Evolutionary conservation across 2,797 vertebrate species (phyloP), one percentile per base, ranked within the genome.

Genomic region (Leptoclinus maculatus): DNA sequence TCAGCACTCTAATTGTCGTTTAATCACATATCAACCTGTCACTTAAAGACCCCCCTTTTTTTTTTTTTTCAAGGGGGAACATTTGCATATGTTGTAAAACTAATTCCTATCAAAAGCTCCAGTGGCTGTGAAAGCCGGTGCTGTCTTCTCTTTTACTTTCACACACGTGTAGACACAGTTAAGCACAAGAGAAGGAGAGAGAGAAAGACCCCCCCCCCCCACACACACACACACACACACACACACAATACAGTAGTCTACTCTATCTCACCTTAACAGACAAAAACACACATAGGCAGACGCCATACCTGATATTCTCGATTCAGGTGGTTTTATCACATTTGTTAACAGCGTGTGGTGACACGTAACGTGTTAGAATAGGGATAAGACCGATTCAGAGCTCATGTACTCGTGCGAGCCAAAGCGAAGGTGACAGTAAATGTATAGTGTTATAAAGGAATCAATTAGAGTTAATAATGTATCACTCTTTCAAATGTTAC

Each of bases 1-100:
- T 93, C 94, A 94, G 89, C 86, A 76, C 95, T 95, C 92, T 96
- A 96, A 96, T 95, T 95, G 95, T 95, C 93, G 87, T 94, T 95
- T 96, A 95, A 95, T 96, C 95, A 95, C 95, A 95, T 95, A 95
- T 96, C 95, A 95, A 95, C 94, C 93, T 96, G 95, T 95, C 95
- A 95, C 93, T 95, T 95, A 95, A 95, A 96, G 92, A 94, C 88
- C 91, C 88, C 88, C 76, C 82, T 93, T 94, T 94, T 83, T 93
- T 94, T 94, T 92, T 63, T 95, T 63, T 95, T 93, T 91, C 88
- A 91, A 82, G 88, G 87, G 91, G 88, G 77, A 76, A 89, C 91
- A 96, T 96, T 96, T 96, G 95, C 95, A 96, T 96, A 95, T 94
- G 91, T 92, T 94, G 94, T 94, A 94, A 95, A 96, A 95, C 94